These are phyloP conservation scores for Vesta saturnalis DNA, from an alignment of 2,888 invertebrate genomes.

Conservation along the genomic window DNA sequence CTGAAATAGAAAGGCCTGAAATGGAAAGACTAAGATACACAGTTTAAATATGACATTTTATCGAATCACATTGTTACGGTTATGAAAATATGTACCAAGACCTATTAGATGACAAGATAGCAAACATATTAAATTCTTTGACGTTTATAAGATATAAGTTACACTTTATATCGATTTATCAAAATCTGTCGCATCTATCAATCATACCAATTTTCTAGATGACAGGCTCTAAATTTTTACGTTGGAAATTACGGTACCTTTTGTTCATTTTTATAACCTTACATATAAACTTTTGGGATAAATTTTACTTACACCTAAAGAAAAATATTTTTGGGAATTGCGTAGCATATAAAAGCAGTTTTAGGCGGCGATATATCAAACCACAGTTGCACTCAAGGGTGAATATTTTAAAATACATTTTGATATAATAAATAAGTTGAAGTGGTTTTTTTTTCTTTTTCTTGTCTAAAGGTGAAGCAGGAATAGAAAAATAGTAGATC, in stretches of 20 bases:
- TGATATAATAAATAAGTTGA: background rate
- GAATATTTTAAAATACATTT: background rate
- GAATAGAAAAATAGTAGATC: too few relatives aligned
- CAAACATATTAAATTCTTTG: background rate
- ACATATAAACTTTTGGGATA: background rate
- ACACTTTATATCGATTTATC: conserved; percentile 5
- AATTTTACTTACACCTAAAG: background rate
- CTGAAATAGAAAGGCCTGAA: too few relatives aligned
- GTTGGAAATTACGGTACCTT: background rate
- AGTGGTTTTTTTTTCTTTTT: background rate
- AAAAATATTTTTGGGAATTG: background rate
- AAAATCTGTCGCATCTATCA: conserved; percentile 7
- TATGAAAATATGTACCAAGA: too few relatives aligned
- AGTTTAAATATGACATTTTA: too few relatives aligned
- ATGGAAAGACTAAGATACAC: too few relatives aligned
- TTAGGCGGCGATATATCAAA: background rate
- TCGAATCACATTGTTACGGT: too few relatives aligned
- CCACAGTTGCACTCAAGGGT: background rate
- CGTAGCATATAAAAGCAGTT: background rate
- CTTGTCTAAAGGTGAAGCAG: too few relatives aligned
- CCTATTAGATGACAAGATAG: too few relatives aligned
- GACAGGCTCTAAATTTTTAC: background rate
- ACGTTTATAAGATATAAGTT: background rate
- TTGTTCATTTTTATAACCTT: background rate
- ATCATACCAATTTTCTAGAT: background rate